A percentile compares a stretch with the other conserved stretches of the same genome.
These are phyloP conservation scores for Ceyx margarethae DNA, from an alignment of 2,113 vertebrate species.

Conservation along the genomic window DNA sequence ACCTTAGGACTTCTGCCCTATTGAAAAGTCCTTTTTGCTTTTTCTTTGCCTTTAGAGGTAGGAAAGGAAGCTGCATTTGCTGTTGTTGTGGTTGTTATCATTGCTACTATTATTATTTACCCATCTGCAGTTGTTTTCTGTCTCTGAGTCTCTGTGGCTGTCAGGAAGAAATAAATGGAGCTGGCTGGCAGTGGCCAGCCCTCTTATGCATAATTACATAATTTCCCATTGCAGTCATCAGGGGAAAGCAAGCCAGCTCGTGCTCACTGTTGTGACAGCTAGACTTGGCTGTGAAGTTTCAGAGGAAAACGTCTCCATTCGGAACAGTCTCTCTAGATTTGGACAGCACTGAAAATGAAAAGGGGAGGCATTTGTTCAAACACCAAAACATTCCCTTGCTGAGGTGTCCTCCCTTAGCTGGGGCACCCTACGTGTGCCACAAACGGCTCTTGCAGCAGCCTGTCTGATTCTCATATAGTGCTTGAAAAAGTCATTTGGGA, in stretches of 20 bases:
- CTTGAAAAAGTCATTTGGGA: not conserved
- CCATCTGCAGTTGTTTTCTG: not conserved
- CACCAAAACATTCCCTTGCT: not conserved
- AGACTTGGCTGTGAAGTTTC: not conserved
- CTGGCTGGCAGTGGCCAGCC: not conserved
- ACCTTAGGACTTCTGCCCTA: not conserved
- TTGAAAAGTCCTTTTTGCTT: not conserved
- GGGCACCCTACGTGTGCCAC: not conserved
- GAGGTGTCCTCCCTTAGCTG: rapidly evolving
- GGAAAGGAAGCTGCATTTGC: not conserved
- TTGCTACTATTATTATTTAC: too few relatives aligned
- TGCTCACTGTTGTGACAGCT: not conserved
- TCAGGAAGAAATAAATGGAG: not conserved
- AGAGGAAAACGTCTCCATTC: not conserved
- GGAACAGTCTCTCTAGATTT: not conserved
- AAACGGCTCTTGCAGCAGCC: not conserved
- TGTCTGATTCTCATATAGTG: rapidly evolving
- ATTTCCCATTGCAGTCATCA: not conserved
- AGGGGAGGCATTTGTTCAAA: not conserved
- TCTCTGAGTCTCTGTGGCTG: not conserved
- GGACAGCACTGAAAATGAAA: not conserved
- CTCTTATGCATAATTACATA: not conserved
- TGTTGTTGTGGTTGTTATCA: rapidly evolving
- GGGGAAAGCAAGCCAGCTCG: not conserved
- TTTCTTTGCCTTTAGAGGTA: not conserved